Evolutionary conservation across 35 echinoderm and acorn worm species (phyloP), one percentile per base, ranked within the genome.

Genomic region (Patiria miniata): DNA sequence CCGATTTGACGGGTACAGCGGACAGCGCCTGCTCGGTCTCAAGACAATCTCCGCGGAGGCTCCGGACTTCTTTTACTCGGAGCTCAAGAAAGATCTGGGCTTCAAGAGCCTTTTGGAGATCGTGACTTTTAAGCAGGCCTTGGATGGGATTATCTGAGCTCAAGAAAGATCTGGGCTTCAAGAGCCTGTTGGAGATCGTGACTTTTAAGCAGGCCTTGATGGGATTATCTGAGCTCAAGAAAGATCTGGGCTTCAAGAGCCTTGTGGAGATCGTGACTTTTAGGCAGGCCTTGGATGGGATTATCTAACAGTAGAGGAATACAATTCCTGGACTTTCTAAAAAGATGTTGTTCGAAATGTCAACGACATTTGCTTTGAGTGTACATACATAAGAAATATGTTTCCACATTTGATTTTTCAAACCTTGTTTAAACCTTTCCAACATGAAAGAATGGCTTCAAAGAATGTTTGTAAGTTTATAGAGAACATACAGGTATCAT

Each of bases 61-160:
- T 22, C 91, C 91, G 19, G 86, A 93, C 16, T 93, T 93, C 56
- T 93, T 93, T 51, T 93, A 88, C 73, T 83, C 79, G 9, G 85
- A 81, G 36, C 37, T 93, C 8, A 93, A 88, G 55, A 83, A 36
- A 0, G 91, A 93, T 21, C 61, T 93, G 28, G 91, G 86, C 17
- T 78, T 93, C 21, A 93, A 93, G 53, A 82, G 60, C 21, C 69
- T 93, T 26, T 22, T 88, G 17, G 86, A 88, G 50, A 93, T 93
- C 37, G 78, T 93, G 36, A 86, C 37, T 36, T 93, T 93, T 77
- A 88, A 82, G 73, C 79, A 87, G 34, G 91, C 91, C 32, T 21
- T 93, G 26, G 91, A 93, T 65, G 87, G 80, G n/a, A 89, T 89
- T 42, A 61, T 89, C 28, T 89, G 78, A 89, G 47, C 26, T 93